phyloP scores from a whole-genome alignment of 2,888 invertebrate species.

The Minunthozetes semirufus region DNA sequence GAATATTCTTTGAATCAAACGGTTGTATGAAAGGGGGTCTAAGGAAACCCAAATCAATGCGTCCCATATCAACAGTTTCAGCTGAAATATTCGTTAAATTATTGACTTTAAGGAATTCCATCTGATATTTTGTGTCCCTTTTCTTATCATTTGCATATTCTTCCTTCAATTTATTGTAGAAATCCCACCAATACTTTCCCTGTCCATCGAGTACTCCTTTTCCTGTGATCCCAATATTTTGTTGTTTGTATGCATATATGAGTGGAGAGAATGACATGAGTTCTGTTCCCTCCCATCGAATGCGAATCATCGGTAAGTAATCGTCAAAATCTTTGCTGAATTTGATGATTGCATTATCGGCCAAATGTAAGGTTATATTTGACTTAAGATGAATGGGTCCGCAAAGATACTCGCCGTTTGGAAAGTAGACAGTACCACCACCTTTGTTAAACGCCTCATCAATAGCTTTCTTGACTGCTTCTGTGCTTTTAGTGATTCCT shows the following conservation, averaged over 20 bases:
- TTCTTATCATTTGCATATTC: neutral
- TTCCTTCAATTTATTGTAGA: neutral
- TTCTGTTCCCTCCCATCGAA: slow-evolving; percentile 9
- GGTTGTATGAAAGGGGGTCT: slow-evolving; percentile 1
- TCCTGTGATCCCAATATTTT: slow-evolving; percentile 12
- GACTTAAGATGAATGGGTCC: slow-evolving; percentile 25
- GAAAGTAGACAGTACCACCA: slow-evolving; percentile 28
- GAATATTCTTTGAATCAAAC: neutral
- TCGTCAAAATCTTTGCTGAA: slow-evolving; percentile 15
- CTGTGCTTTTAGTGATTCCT: neutral
- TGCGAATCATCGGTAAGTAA: slow-evolving; percentile 3
- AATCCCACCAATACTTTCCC: slow-evolving; percentile 11
- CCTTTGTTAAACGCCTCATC: slow-evolving; percentile 7
- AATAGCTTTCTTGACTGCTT: slow-evolving; percentile 3
- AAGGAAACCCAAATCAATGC: neutral
- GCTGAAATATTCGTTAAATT: neutral
- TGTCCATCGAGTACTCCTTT: slow-evolving; percentile 10
- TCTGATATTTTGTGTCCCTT: neutral
- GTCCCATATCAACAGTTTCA: neutral
- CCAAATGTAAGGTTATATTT: slow-evolving; percentile 17
- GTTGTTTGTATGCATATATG: neutral
- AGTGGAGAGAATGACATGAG: neutral
- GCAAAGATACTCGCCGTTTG: neutral
- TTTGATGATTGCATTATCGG: slow-evolving; percentile 3
- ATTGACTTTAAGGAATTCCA: neutral